phyloP scores from a whole-genome alignment of 2,888 invertebrate species.

The Taenaris catops region DNA sequence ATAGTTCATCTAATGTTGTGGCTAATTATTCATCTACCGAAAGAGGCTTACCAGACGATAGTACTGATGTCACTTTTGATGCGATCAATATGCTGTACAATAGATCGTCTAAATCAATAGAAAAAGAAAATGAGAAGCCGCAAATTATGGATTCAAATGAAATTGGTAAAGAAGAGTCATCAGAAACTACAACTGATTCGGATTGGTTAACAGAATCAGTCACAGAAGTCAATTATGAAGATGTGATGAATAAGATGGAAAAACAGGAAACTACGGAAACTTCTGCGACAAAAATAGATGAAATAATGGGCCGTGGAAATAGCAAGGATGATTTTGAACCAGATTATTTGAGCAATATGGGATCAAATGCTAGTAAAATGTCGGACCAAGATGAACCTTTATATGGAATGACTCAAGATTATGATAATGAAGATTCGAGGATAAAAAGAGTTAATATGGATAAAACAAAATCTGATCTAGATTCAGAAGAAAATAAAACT shows the following conservation, averaged over 20 bases:
- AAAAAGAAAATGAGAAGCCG: slow-evolving; percentile 28
- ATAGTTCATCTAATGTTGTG: slow-evolving; percentile 11
- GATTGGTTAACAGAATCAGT: slow-evolving; percentile 61
- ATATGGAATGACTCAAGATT: slow-evolving; percentile 55
- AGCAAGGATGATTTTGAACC: slow-evolving; percentile 62
- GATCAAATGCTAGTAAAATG: slow-evolving; percentile 38
- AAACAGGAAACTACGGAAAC: slow-evolving; percentile 46
- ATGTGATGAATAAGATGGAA: slow-evolving; percentile 44
- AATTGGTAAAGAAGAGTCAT: slow-evolving; percentile 24
- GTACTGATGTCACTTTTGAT: slow-evolving; percentile 54
- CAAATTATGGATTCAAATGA: slow-evolving; percentile 29
- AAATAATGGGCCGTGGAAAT: slow-evolving; percentile 41
- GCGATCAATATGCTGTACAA: slow-evolving; percentile 52
- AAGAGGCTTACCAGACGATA: slow-evolving; percentile 32
- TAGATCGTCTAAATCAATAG: slow-evolving; percentile 57
- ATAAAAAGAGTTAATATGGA: slow-evolving; percentile 52
- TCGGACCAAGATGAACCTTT: slow-evolving; percentile 46
- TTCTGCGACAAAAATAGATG: slow-evolving; percentile 41
- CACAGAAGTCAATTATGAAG: slow-evolving; percentile 52
- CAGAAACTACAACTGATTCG: slow-evolving; percentile 38
- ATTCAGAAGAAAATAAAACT: slow-evolving; percentile 23
- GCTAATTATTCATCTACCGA: slow-evolving; percentile 19
- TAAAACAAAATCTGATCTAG: slow-evolving; percentile 8
- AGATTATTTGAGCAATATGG: slow-evolving; percentile 58
- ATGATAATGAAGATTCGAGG: slow-evolving; percentile 53